Evolutionary conservation across 1,140 invertebrate species (phyloP).

Genomic region (Drosophila subpulchrella): DNA sequence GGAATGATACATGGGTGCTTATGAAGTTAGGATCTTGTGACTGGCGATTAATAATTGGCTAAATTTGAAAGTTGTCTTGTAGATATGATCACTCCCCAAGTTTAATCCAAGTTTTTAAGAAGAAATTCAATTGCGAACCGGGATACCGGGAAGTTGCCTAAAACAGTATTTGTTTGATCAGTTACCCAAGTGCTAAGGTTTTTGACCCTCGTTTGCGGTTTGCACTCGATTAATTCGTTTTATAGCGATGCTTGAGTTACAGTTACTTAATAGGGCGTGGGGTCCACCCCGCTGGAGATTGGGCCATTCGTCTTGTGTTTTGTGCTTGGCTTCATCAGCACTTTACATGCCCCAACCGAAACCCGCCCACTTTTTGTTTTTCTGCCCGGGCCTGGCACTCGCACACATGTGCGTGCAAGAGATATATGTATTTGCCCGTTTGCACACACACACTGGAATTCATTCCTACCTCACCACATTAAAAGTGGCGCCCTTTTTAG

Average conservation of each 20-base stretch:
- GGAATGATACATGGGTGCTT: no score
- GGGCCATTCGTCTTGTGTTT: slow-evolving; percentile 51
- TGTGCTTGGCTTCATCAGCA: slow-evolving; percentile 57
- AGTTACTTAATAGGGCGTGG: slow-evolving; percentile 35
- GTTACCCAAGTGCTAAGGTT: background rate
- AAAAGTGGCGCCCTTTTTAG: slow-evolving; percentile 79
- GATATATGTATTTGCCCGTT: slow-evolving; percentile 36
- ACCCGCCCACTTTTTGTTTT: slow-evolving; percentile 55
- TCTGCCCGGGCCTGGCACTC: slow-evolving; percentile 54
- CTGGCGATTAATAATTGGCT: no score
- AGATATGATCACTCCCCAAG: no score
- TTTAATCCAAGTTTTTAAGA: background rate
- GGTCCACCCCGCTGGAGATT: slow-evolving; percentile 27
- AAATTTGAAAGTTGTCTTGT: no score
- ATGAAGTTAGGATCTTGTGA: no score
- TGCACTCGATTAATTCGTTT: slow-evolving; percentile 10
- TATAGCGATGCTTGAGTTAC: slow-evolving; percentile 20
- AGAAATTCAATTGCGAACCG: background rate
- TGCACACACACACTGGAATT: slow-evolving; percentile 7
- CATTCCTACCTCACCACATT: slow-evolving; percentile 78
- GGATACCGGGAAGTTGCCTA: background rate
- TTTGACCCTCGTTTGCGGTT: slow-evolving; percentile 3
- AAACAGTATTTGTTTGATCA: background rate
- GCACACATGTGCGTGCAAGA: slow-evolving; percentile 34
- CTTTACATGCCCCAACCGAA: slow-evolving; percentile 35